phyloP scores from a whole-genome alignment of 2,113 vertebrate species.

The Silurus glanis region DNA sequence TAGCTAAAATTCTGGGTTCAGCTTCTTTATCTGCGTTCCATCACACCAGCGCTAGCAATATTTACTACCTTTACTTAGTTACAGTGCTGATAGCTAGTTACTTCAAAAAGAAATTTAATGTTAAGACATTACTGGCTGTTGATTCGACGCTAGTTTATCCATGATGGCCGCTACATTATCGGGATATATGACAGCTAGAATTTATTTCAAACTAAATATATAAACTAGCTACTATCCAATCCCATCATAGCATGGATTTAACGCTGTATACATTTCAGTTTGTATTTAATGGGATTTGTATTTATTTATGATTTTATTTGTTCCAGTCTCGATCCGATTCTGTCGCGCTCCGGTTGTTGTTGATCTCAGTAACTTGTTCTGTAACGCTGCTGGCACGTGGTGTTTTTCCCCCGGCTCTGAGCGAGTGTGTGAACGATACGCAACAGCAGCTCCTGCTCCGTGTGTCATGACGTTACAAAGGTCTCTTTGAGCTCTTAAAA shows the following conservation, averaged over 20 bases:
- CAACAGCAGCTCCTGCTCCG: conserved; percentile 8
- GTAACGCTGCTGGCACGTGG: background rate
- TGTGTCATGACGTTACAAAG: conserved; percentile 4
- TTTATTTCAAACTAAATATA: no score
- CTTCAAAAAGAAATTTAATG: no score
- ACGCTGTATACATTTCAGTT: background rate
- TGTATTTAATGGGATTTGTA: background rate
- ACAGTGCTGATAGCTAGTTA: background rate
- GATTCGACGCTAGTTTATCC: no score
- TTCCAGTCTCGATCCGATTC: no score
- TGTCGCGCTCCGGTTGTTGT: no score
- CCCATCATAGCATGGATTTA: no score
- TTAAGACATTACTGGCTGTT: no score
- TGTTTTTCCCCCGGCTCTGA: background rate
- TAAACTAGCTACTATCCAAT: no score
- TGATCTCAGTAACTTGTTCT: background rate
- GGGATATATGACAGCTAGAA: no score
- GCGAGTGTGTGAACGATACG: background rate
- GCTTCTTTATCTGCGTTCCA: background rate
- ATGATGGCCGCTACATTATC: no score
- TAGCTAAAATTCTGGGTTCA: background rate
- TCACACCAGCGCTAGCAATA: background rate
- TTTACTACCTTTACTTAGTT: background rate
- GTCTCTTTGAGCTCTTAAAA: conserved; percentile 21
- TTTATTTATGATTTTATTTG: no score